These are phyloP conservation scores for Eumacrocentrus americanus DNA, from an alignment of 2,888 invertebrate genomes.

Conservation along the genomic window DNA sequence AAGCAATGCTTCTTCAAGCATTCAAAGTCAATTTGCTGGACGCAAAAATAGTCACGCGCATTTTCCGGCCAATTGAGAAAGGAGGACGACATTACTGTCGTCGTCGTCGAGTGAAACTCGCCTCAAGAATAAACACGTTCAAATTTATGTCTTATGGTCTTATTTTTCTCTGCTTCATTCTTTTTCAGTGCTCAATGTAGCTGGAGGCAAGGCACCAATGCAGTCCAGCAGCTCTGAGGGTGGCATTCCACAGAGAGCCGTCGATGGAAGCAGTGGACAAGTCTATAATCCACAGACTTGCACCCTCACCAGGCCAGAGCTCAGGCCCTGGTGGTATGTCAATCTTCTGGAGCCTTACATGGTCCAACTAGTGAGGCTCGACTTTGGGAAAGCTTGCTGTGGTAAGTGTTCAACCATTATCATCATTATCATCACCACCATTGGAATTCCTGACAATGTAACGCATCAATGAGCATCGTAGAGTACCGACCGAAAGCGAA, in stretches of 20 bases:
- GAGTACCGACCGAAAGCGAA: constrained; percentile 12
- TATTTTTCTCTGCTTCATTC: not conserved
- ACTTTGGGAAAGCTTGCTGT: constrained; percentile 90
- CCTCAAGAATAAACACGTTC: not conserved
- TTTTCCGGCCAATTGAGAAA: constrained; percentile 27
- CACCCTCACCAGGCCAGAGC: constrained; percentile 82
- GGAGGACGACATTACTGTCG: constrained; percentile 25
- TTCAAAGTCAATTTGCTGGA: not conserved
- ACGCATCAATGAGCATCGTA: no score
- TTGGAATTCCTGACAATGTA: not conserved
- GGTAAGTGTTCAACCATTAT: no score
- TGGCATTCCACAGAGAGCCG: constrained; percentile 88
- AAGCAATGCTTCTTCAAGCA: not conserved
- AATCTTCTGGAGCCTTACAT: constrained; percentile 93
- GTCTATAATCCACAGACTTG: constrained; percentile 85
- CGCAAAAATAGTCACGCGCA: constrained; percentile 1
- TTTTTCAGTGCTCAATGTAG: constrained; percentile 83
- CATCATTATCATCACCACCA: no score
- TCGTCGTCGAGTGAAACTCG: constrained; percentile 25
- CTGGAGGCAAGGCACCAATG: constrained; percentile 95
- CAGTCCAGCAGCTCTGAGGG: constrained; percentile 83
- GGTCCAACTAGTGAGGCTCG: constrained; percentile 89
- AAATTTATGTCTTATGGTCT: no score
- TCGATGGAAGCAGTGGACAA: constrained; percentile 87
- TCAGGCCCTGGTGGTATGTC: constrained; percentile 95